Conservation (phyloP, 2,113 vertebrate genomes). For the Solea solea region DNA sequence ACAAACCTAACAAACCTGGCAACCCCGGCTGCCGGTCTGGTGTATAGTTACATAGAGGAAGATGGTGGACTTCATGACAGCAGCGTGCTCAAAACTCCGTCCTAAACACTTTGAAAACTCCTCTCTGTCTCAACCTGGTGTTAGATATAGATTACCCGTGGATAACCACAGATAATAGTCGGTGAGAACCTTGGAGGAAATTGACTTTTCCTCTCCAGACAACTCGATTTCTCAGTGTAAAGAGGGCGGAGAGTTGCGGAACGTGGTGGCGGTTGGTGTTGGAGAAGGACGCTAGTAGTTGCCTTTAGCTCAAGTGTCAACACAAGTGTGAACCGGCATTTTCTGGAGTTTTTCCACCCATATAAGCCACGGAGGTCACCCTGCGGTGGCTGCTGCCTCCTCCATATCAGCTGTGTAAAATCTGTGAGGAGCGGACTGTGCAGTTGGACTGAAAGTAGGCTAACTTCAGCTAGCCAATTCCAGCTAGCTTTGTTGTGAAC, state of each 20-base stretch:
- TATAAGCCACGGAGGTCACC: neutral
- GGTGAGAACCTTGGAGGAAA: neutral
- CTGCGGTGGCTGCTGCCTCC: neutral
- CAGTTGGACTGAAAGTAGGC: neutral
- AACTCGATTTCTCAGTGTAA: conserved; percentile 3
- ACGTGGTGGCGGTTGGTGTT: conserved; percentile 8
- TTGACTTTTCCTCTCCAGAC: neutral
- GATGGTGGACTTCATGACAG: conserved; percentile 80
- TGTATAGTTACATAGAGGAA: conserved; percentile 72
- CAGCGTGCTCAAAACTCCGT: conserved; percentile 79
- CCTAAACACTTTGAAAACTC: conserved; percentile 76
- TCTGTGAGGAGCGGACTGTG: neutral
- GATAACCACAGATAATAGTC: conserved; percentile 82
- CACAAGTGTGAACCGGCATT: conserved; percentile 21
- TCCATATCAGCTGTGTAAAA: neutral
- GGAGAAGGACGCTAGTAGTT: conserved; percentile 15
- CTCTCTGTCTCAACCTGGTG: conserved; percentile 68
- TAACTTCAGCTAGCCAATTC: conserved; percentile 33
- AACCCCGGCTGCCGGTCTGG: conserved; percentile 58
- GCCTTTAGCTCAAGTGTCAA: conserved; percentile 34
- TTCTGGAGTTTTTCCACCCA: neutral
- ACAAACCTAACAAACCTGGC: conserved; percentile 58
- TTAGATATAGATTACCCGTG: conserved; percentile 78
- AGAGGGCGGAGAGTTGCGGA: conserved; percentile 28
- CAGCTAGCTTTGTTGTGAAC: conserved; percentile 48